phyloP scores from a whole-genome alignment of 2,113 vertebrate species.

The Marmota monax region DNA sequence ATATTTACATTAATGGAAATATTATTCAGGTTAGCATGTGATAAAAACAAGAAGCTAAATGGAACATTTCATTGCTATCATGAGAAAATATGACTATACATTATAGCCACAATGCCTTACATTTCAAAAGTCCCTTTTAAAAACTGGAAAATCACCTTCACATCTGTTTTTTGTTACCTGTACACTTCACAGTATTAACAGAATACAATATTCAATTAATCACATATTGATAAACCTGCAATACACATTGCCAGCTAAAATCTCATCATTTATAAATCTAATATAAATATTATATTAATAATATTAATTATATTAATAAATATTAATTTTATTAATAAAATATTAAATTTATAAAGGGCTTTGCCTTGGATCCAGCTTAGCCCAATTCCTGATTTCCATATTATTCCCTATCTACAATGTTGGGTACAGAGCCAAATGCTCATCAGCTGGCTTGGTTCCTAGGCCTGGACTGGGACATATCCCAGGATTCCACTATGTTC shows the following conservation, averaged over 20 bases:
- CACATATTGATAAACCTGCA: neutral
- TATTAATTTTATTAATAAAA: neutral
- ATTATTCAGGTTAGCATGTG: conserved; percentile 3
- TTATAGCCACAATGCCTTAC: conserved; percentile 3
- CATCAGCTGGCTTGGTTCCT: neutral
- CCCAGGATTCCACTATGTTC: neutral
- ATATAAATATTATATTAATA: neutral
- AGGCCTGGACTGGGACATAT: too few relatives aligned
- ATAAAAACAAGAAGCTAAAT: conserved; percentile 51
- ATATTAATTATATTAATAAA: too few relatives aligned
- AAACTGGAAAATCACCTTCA: neutral
- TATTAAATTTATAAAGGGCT: neutral
- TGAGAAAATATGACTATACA: conserved; percentile 37
- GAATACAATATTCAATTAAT: neutral
- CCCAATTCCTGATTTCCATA: neutral
- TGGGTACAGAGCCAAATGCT: neutral
- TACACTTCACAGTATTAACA: neutral
- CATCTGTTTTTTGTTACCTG: conserved; percentile 11
- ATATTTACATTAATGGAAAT: conserved; percentile 46
- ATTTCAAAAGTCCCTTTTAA: neutral
- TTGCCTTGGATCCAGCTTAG: neutral
- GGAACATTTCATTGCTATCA: neutral
- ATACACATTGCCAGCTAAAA: neutral
- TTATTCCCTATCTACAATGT: neutral
- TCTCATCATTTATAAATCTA: neutral